Percentiles rank a stretch among this genome's conserved stretches.
These are phyloP conservation scores for Drosophila paracracens DNA, from an alignment of 2,888 invertebrate species.

Conservation along the genomic window DNA sequence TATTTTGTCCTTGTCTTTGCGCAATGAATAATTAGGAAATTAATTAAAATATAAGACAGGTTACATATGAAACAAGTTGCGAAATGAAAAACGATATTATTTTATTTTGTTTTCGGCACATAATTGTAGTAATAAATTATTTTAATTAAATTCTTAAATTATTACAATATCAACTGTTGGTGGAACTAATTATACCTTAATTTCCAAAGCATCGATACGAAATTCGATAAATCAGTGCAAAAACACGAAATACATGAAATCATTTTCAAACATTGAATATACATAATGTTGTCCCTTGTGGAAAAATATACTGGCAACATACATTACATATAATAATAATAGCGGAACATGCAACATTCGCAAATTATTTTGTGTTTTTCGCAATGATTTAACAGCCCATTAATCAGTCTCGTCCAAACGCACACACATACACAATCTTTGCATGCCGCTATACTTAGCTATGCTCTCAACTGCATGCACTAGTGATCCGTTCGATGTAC, in stretches of 20 bases:
- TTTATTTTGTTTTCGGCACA: neutral
- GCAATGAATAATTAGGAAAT: neutral
- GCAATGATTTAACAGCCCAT: neutral
- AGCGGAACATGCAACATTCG: neutral
- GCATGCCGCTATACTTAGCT: constrained; percentile 44
- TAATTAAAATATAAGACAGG: neutral
- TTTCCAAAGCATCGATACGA: neutral
- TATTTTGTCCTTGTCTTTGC: neutral
- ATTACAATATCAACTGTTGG: neutral
- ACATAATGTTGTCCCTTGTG: neutral
- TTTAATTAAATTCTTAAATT: neutral
- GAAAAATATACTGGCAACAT: neutral
- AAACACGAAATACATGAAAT: neutral
- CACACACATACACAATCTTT: constrained; percentile 1
- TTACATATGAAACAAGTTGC: neutral
- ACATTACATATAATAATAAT: neutral
- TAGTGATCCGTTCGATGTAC: constrained; percentile 41
- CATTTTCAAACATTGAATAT: neutral
- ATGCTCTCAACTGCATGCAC: constrained; percentile 49
- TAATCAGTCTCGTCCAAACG: constrained; percentile 21
- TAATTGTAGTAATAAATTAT: neutral
- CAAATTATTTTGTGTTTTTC: neutral
- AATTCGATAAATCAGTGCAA: neutral
- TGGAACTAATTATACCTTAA: neutral
- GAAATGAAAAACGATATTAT: neutral